These are phyloP conservation scores for Drosophila neoperkinsi DNA, from an alignment of 2,888 invertebrate species.

Conservation along the genomic window DNA sequence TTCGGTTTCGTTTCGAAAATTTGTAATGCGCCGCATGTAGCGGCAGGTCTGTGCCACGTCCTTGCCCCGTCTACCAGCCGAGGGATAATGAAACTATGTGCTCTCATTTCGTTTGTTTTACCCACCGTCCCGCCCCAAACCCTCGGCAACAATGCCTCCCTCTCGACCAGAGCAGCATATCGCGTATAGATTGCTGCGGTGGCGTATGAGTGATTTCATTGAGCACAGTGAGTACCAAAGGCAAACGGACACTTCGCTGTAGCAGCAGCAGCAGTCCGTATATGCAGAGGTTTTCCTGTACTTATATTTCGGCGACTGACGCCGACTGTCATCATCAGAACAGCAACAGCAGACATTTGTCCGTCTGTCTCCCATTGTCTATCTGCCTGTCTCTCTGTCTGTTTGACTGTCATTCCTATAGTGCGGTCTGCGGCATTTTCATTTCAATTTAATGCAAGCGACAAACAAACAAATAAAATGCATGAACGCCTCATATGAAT, in stretches of 20 bases:
- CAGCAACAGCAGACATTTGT: constrained; percentile 38
- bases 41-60: constrained; percentile 60
- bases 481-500: constrained; percentile 56
- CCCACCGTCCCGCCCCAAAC: constrained; percentile 7
- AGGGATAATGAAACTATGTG: constrained; percentile 78
- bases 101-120: constrained; percentile 72
- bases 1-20: constrained; percentile 77
- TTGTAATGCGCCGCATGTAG: constrained; percentile 76
- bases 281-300: constrained; percentile 46
- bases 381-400: constrained; percentile 8
- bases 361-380: constrained; percentile 15
- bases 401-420: constrained; percentile 48
- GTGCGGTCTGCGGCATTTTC: constrained; percentile 77
- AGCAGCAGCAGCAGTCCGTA: not conserved
- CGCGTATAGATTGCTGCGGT: constrained; percentile 59
- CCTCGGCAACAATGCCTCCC: not conserved
- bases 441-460: constrained; percentile 76
- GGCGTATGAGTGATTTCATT: constrained; percentile 57
- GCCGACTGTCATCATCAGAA: constrained; percentile 57
- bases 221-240: constrained; percentile 19
- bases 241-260: not conserved
- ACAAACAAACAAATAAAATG: constrained; percentile 75
- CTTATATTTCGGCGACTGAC: constrained; percentile 34
- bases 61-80: constrained; percentile 32
- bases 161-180: not conserved